A percentile compares a stretch with the other conserved stretches of the same genome.
Evolutionary conservation across 2,888 invertebrate genomes (phyloP).

Genomic region (Spisula solida): DNA sequence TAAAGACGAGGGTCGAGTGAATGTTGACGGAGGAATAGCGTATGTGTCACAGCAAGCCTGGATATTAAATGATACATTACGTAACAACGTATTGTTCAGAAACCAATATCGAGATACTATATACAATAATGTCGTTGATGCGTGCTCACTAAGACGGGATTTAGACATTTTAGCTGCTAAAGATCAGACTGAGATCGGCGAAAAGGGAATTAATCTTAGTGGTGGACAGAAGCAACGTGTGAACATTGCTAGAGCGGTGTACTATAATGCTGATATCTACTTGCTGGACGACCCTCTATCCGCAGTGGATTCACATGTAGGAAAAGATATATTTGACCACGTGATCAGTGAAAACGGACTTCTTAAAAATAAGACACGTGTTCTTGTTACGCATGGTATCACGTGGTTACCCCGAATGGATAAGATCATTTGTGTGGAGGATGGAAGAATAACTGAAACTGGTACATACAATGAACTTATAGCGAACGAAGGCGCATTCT

Average conservation of each 20-base stretch:
- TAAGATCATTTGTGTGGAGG: slow-evolving; percentile 95
- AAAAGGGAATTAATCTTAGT: slow-evolving; percentile 90
- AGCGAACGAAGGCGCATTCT: slow-evolving; percentile 91
- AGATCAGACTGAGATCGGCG: slow-evolving; percentile 98
- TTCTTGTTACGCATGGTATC: slow-evolving; percentile 98
- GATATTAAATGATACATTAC: slow-evolving; percentile 98
- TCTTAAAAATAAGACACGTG: slow-evolving; percentile 90
- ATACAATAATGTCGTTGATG: slow-evolving; percentile 94
- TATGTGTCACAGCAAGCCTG: slow-evolving; percentile 87
- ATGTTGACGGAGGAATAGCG: slow-evolving; percentile 75
- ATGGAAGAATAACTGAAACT: slow-evolving; percentile 95
- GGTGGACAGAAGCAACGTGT: slow-evolving; percentile 66
- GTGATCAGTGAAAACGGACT: slow-evolving; percentile 48
- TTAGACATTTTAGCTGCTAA: slow-evolving; percentile 96
- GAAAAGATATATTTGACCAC: slow-evolving; percentile 47
- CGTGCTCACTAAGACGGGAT: slow-evolving; percentile 91
- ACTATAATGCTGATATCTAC: slow-evolving; percentile 61
- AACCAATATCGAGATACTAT: slow-evolving; percentile 91
- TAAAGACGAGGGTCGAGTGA: slow-evolving; percentile 80
- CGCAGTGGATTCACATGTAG: slow-evolving; percentile 57
- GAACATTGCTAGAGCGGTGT: slow-evolving; percentile 57
- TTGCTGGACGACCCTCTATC: slow-evolving; percentile 62
- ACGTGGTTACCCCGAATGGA: slow-evolving; percentile 96
- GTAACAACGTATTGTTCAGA: slow-evolving; percentile 98
- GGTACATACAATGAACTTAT: slow-evolving; percentile 96